A percentile compares a stretch with the other conserved stretches of the same genome.
phyloP scores from a whole-genome alignment of 2,797 vertebrate species.

The Coreius guichenoti region DNA sequence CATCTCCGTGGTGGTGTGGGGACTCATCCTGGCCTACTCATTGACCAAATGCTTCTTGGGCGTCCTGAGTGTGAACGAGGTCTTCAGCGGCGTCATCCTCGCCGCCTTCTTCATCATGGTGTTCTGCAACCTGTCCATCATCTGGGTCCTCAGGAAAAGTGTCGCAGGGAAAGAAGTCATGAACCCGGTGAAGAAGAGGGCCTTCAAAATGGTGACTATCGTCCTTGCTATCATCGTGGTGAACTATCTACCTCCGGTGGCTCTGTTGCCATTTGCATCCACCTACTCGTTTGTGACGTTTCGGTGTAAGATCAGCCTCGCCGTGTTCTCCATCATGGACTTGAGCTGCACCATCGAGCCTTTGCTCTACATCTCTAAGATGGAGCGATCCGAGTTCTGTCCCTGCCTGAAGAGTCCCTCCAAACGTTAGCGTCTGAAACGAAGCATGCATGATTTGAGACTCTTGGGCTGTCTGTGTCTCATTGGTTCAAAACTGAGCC shows the following conservation, averaged over 20 bases:
- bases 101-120: constrained; percentile 75
- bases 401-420: constrained; percentile 55
- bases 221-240: constrained; percentile 74
- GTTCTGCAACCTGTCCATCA: constrained; percentile 78
- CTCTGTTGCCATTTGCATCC: constrained; percentile 74
- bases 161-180: constrained; percentile 76
- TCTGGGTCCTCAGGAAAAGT: constrained; percentile 77
- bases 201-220: constrained; percentile 76
- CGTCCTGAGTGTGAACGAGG: constrained; percentile 60
- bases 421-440: constrained; percentile 52
- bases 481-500: not conserved
- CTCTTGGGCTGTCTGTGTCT: not conserved
- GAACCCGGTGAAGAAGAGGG: constrained; percentile 79
- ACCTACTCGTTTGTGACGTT: constrained; percentile 69
- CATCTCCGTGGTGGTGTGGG: constrained; percentile 70
- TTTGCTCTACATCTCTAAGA: constrained; percentile 77
- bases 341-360: constrained; percentile 81
- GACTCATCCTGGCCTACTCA: constrained; percentile 68
- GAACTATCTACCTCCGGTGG: constrained; percentile 78
- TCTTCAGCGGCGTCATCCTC: constrained; percentile 76
- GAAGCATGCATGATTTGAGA: not conserved
- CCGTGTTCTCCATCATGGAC: constrained; percentile 78
- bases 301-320: constrained; percentile 72
- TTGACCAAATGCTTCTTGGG: constrained; percentile 70
- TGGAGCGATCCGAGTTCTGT: constrained; percentile 55